Conservation (phyloP, 2,113 vertebrate species). For the Gracilinanus agilis region DNA sequence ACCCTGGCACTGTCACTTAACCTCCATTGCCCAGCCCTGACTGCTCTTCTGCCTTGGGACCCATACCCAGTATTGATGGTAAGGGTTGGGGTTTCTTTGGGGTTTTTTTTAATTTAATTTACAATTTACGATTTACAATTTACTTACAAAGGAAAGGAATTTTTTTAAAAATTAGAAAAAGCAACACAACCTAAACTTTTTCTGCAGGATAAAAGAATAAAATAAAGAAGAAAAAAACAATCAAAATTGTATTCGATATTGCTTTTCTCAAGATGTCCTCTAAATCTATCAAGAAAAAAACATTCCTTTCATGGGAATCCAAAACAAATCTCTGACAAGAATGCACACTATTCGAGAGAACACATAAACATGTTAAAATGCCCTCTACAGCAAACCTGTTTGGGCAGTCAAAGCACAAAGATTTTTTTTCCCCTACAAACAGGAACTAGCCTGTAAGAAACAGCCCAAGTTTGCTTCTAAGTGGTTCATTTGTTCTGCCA, state of each 20-base stretch:
- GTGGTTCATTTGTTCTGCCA: neutral
- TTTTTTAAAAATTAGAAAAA: neutral
- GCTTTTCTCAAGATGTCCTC: slow-evolving; percentile 19
- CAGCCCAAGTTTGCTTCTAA: neutral
- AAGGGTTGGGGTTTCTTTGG: too few species aligned
- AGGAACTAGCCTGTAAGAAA: slow-evolving; percentile 53
- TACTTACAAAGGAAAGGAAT: neutral
- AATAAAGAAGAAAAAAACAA: slow-evolving; percentile 8
- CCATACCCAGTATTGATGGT: too few species aligned
- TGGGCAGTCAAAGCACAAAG: slow-evolving; percentile 22
- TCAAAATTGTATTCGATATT: slow-evolving; percentile 19
- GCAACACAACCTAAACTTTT: neutral
- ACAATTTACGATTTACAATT: too few species aligned
- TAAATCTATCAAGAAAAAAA: neutral
- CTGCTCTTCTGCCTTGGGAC: too few species aligned
- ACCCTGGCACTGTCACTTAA: too few species aligned
- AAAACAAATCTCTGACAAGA: slow-evolving; percentile 59
- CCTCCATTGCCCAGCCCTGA: too few species aligned
- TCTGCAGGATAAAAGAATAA: slow-evolving; percentile 33
- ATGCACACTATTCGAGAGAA: slow-evolving; percentile 40
- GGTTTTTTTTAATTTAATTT: neutral
- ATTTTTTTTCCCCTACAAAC: neutral
- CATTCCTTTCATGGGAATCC: slow-evolving; percentile 23
- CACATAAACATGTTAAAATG: slow-evolving; percentile 33
- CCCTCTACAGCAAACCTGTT: slow-evolving; percentile 35